Conservation (phyloP, 1,140 invertebrate genomes). For the Penaeus indicus region DNA sequence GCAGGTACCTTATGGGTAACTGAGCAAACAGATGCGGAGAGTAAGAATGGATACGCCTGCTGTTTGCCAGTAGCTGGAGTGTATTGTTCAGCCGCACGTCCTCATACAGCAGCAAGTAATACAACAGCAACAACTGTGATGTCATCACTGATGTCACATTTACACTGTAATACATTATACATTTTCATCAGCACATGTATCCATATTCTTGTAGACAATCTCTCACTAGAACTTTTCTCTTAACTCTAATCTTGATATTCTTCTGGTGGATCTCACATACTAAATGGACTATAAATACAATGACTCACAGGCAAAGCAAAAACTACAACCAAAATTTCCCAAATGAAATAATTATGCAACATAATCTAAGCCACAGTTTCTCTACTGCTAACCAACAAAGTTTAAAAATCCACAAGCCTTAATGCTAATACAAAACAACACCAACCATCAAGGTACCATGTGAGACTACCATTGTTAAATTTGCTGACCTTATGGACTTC, state of each 20-base stretch:
- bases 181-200: neutral
- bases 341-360: too few relatives aligned
- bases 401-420: too few relatives aligned
- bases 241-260: too few relatives aligned
- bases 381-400: too few relatives aligned
- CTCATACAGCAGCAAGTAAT: slow-evolving; percentile 94
- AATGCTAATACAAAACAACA: too few relatives aligned
- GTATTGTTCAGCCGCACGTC: slow-evolving; percentile 88
- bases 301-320: too few relatives aligned
- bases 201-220: neutral
- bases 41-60: slow-evolving; percentile 87
- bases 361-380: too few relatives aligned
- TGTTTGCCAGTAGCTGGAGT: slow-evolving; percentile 77
- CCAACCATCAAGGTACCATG: too few relatives aligned
- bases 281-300: neutral
- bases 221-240: neutral
- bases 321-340: too few relatives aligned
- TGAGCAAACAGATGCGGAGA: slow-evolving; percentile 89
- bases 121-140: slow-evolving; percentile 89
- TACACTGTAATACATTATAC: slow-evolving; percentile 2
- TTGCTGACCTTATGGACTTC: too few relatives aligned
- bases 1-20: slow-evolving; percentile 92
- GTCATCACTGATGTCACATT: slow-evolving; percentile 74
- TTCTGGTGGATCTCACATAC: too few relatives aligned
- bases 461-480: too few relatives aligned